A percentile compares a stretch with the other conserved stretches of the same genome.
Conservation (phyloP, 1,140 invertebrate genomes). For the Homarus americanus region DNA sequence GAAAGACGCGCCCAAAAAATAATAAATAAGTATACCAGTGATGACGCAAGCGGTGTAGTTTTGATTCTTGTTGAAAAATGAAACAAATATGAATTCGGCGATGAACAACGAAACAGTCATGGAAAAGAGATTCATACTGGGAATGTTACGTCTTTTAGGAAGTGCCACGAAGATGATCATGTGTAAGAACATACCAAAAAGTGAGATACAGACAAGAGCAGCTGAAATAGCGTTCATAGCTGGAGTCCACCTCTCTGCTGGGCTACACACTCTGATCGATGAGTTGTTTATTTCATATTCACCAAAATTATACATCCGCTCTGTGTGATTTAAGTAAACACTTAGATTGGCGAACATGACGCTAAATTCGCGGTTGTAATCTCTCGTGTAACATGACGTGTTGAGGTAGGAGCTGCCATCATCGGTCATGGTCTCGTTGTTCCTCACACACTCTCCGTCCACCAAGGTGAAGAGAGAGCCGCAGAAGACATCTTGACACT, state of each 20-base stretch:
- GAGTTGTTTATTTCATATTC: conserved; percentile 69
- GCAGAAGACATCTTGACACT: conserved; percentile 51
- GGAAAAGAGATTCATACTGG: conserved; percentile 73
- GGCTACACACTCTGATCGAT: conserved; percentile 61
- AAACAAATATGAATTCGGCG: conserved; percentile 55
- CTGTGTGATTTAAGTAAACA: conserved; percentile 62
- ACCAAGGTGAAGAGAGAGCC: conserved; percentile 33
- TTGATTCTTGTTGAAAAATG: conserved; percentile 51
- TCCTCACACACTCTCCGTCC: conserved; percentile 47
- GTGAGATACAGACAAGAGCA: conserved; percentile 61
- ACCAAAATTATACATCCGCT: conserved; percentile 47
- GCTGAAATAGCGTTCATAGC: conserved; percentile 64
- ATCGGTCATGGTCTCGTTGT: conserved; percentile 19
- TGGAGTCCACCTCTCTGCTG: conserved; percentile 47
- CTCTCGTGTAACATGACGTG: conserved; percentile 50
- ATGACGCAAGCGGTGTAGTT: conserved; percentile 44
- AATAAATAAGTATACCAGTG: conserved; percentile 58
- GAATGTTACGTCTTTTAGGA: conserved; percentile 68
- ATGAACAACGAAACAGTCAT: conserved; percentile 68
- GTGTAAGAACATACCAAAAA: conserved; percentile 59
- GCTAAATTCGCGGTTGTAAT: conserved; percentile 41
- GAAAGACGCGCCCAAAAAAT: conserved; percentile 66
- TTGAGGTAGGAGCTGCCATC: conserved; percentile 45
- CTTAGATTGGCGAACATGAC: conserved; percentile 57
- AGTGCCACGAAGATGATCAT: conserved; percentile 68